Evolutionary conservation across 1,140 invertebrate species (phyloP).

Genomic region (honey bee (Apis mellifera)): Amel_HAv3.1 CM009932.2:6247501-6248000

Average conservation of each 20-base stretch:
- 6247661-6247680: background rate
- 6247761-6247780: slow-evolving; percentile 10
- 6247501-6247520: background rate
- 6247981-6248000: background rate
- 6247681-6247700: background rate
- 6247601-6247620: background rate
- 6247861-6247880: background rate
- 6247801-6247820: too few relatives aligned
- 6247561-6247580: background rate
- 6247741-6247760: slow-evolving; percentile 11
- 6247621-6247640: background rate
- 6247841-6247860: background rate
- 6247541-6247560: slow-evolving; percentile 19
- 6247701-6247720: background rate
- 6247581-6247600: slow-evolving; percentile 32
- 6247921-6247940: background rate
- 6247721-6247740: background rate
- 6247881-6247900: background rate
- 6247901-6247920: background rate
- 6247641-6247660: slow-evolving; percentile 12
- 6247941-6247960: background rate
- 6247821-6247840: background rate
- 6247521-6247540: background rate
- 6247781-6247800: too few relatives aligned
- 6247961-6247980: background rate